Conservation (phyloP, 2,113 vertebrate species). For the Sander lucioperca region DNA sequence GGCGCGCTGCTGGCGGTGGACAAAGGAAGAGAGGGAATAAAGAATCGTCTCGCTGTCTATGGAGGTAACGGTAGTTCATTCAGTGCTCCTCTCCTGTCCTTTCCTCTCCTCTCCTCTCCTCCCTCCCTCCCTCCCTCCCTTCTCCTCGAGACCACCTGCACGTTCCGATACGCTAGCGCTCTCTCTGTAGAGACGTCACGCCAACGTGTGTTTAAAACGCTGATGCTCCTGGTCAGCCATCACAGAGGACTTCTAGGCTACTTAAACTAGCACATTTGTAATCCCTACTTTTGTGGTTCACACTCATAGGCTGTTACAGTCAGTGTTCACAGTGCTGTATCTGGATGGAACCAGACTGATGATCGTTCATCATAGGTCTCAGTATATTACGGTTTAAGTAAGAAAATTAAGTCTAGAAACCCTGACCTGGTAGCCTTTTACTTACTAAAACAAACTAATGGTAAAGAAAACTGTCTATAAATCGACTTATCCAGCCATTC, state of each 20-base stretch:
- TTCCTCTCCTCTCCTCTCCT: neutral
- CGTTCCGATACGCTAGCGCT: neutral
- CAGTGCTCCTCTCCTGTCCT: neutral
- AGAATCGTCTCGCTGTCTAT: neutral
- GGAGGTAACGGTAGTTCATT: neutral
- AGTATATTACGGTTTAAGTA: no score
- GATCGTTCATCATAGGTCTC: no score
- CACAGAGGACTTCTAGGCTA: neutral
- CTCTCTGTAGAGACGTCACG: neutral
- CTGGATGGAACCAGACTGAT: no score
- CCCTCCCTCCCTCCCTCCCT: no score
- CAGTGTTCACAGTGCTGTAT: no score
- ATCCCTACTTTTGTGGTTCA: no score
- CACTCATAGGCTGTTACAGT: no score
- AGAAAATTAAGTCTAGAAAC: no score
- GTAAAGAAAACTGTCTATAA: neutral
- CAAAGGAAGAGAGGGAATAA: neutral
- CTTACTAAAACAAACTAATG: neutral
- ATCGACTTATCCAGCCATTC: neutral
- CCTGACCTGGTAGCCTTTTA: no score
- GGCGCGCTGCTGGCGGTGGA: neutral
- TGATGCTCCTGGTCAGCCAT: neutral
- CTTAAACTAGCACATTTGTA: no score
- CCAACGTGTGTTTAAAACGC: neutral
- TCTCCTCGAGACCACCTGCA: neutral